Percentiles rank a stretch among this genome's conserved stretches.
phyloP scores from a whole-genome alignment of 2,888 invertebrate species.

The Rhagonycha fulva region DNA sequence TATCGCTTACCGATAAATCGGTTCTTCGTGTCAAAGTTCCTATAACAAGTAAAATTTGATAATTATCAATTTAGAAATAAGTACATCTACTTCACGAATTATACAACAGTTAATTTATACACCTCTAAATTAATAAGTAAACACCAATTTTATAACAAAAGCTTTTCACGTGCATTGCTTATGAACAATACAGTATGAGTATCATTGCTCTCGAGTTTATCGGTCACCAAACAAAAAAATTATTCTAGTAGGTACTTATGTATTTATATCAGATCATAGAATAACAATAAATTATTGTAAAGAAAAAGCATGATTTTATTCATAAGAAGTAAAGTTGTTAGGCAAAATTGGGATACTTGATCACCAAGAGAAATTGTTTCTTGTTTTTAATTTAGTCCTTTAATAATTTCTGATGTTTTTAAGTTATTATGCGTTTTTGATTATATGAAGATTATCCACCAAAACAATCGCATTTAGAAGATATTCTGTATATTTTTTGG shows the following conservation, averaged over 20 bases:
- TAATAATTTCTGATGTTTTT: too few species aligned
- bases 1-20: slow-evolving; percentile 30
- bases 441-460: too few species aligned
- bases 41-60: slow-evolving; percentile 6
- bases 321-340: too few species aligned
- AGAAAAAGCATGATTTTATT: too few species aligned
- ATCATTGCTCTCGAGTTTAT: not conserved
- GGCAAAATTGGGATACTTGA: too few species aligned
- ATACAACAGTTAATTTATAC: not conserved
- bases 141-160: not conserved
- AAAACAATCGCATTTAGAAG: too few species aligned
- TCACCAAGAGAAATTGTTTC: too few species aligned
- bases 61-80: not conserved
- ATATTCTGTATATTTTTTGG: too few species aligned
- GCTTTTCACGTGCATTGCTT: not conserved
- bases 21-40: slow-evolving; percentile 36
- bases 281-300: too few species aligned
- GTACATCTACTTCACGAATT: not conserved
- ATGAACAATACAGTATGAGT: not conserved
- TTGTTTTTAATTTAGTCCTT: too few species aligned
- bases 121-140: not conserved
- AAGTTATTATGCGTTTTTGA: too few species aligned
- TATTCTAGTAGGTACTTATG: not conserved
- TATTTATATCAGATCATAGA: not conserved
- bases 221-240: not conserved